A percentile compares a stretch with the other conserved stretches of the same genome.
Conservation (phyloP, 2,113 vertebrate species). For the Cyanoderma ruficeps region DNA sequence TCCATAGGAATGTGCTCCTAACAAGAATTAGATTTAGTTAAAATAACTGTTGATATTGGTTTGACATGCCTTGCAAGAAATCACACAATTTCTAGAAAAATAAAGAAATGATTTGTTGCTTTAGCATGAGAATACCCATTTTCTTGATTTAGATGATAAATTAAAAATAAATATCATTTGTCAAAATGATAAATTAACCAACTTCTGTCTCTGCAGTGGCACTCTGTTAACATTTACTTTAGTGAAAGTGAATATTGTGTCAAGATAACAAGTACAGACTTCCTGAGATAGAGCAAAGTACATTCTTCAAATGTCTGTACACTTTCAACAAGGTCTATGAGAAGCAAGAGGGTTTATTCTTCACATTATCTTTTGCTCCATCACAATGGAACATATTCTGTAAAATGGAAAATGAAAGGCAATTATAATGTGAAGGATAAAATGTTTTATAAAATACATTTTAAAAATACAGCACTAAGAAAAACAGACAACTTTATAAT, state of each 20-base stretch:
- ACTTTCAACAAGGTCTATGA: neutral
- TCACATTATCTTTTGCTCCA: neutral
- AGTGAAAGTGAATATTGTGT: neutral
- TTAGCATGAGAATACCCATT: neutral
- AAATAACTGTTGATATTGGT: neutral
- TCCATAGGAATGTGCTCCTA: neutral
- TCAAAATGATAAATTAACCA: neutral
- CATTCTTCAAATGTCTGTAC: neutral
- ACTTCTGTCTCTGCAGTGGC: neutral
- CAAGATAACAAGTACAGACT: neutral
- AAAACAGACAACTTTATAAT: neutral
- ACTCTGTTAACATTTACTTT: neutral
- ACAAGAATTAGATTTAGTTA: neutral
- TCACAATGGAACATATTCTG: neutral
- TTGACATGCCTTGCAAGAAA: neutral
- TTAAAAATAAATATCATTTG: neutral
- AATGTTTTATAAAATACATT: neutral
- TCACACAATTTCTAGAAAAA: neutral
- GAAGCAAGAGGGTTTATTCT: neutral
- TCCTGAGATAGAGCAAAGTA: neutral
- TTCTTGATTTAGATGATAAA: neutral
- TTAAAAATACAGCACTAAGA: neutral
- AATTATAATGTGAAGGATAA: neutral
- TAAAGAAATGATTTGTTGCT: neutral
- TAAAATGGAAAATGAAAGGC: neutral